Evolutionary conservation across 1,140 invertebrate genomes (phyloP), one percentile per base, ranked within the genome.

Genomic region (Cydia strobilella): DNA sequence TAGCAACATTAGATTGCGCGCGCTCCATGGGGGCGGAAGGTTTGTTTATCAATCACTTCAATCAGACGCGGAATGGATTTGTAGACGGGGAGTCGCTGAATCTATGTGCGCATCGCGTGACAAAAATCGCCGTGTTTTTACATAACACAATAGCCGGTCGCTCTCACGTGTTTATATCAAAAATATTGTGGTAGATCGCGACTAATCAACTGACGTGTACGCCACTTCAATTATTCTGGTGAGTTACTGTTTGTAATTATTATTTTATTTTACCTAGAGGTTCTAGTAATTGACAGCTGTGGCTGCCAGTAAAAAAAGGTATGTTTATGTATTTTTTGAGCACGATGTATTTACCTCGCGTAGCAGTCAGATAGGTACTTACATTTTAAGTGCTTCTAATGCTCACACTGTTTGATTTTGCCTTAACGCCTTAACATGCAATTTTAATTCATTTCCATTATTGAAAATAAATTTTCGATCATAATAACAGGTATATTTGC

Each of bases 1-100:
- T 80, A 74, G 84, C 82, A 90, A 86, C 77, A 83, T 81, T 31
- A 45, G 78, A 86, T 79, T 92, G 90, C 90, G 90, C 90, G 90
- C 90, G 90, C 86, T 88, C 84, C 85, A 66, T 79, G 80, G 45
- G 80, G 84, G 79, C 84, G 83, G 82, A 87, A 87, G 83, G 90
- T 89, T 90, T 92, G 90, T 91, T 92, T 92, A 91, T 89, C 88
- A 90, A 88, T 91, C 89, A 90, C 91, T 90, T 89, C 88, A 90
- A 88, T 91, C 89, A 90, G 84, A 84, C 65, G 65, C 65, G 65
- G 31, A 69, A 69, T 69, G 65, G 65, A 69, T 69, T 69, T 69
- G 65, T 69, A 69, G 65, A 7, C 6, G 65, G 27, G 65, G 65
- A 35, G 65, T 39, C 35, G 65, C 18, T 35, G 65, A 39, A 39